These are phyloP conservation scores for Junco hyemalis DNA, from an alignment of 2,113 vertebrate species.

Conservation along the genomic window DNA sequence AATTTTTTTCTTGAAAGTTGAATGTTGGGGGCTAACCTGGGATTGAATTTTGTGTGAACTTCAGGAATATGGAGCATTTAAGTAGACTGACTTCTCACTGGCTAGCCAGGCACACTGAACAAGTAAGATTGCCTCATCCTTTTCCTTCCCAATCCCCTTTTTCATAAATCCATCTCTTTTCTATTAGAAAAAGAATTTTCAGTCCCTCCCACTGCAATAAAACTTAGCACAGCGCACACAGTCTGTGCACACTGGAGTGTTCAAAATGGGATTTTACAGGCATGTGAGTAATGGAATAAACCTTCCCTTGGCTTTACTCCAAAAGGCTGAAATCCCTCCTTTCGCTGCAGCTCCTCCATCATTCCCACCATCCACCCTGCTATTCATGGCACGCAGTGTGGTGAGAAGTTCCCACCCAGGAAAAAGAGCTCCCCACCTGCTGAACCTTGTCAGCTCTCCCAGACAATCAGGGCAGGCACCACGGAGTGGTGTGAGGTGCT, in stretches of 20 bases:
- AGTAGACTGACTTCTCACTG: not conserved
- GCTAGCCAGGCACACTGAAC: not conserved
- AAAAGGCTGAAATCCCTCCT: not conserved
- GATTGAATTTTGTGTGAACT: not conserved
- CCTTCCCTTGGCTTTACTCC: not conserved
- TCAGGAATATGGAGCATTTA: not conserved
- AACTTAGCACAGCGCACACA: not conserved
- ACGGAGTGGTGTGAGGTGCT: fast-evolving
- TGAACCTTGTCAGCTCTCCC: not conserved
- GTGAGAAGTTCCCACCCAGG: not conserved
- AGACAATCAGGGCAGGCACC: not conserved
- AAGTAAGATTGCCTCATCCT: not conserved
- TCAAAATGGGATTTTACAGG: not conserved
- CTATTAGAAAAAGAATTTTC: not conserved
- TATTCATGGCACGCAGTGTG: not conserved
- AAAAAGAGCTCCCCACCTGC: not conserved
- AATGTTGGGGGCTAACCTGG: not conserved
- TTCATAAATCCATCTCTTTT: not conserved
- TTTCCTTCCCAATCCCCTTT: not conserved
- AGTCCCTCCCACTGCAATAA: not conserved
- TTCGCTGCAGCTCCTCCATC: not conserved
- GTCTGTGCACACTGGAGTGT: not conserved
- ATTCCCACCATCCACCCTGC: not conserved
- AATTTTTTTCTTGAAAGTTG: not conserved
- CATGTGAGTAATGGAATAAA: not conserved